Conservation (phyloP, 2,113 vertebrate genomes). For the Aphyosemion australe region DNA sequence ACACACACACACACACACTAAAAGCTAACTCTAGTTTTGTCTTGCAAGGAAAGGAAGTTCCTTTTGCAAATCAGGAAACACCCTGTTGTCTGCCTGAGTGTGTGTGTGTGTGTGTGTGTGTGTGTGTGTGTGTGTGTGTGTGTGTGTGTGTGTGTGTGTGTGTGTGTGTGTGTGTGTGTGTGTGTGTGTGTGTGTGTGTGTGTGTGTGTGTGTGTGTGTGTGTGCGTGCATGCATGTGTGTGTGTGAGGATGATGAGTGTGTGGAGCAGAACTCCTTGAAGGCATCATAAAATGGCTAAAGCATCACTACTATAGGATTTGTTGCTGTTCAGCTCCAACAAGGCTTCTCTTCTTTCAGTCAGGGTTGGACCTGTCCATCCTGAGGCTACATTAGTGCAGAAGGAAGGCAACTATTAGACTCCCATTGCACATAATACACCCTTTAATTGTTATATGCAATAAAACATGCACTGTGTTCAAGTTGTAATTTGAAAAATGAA, state of each 20-base stretch:
- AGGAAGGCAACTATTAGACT: not conserved
- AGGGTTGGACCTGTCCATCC: conserved; percentile 4
- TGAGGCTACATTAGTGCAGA: not conserved
- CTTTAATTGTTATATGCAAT: not conserved
- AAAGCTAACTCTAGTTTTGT: conserved; percentile 23
- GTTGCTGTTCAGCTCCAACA: not conserved
- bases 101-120: conserved; percentile 8
- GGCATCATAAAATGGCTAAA: not conserved
- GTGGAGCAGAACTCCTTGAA: no score
- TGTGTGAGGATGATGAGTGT: no score
- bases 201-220: no score
- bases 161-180: no score
- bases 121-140: no score
- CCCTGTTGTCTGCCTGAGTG: conserved; percentile 35
- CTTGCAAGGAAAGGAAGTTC: conserved; percentile 67
- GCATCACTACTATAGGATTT: not conserved
- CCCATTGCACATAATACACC: conserved; percentile 7
- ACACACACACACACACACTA: conserved; percentile 24
- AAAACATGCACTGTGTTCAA: no score
- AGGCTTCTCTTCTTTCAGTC: not conserved
- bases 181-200: no score
- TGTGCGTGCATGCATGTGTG: no score
- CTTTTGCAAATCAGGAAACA: conserved; percentile 67
- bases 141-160: no score
- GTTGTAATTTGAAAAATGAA: not conserved